Evolutionary conservation across 2,888 invertebrate genomes (phyloP), one percentile per base, ranked within the genome.

Genomic region (Pteria penguin): DNA sequence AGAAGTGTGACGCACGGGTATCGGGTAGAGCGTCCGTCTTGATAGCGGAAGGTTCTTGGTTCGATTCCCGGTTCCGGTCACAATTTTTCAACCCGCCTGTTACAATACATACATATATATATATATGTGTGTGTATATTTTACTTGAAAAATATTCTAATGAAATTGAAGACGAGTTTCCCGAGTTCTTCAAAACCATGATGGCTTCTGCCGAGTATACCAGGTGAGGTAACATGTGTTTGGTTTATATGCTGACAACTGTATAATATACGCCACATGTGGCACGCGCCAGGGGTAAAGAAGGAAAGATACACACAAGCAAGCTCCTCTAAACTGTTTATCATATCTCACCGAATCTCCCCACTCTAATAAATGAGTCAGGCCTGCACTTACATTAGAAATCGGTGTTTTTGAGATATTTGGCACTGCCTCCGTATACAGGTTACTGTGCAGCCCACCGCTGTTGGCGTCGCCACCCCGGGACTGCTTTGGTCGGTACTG

Each of bases 181-280:
- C n/a, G n/a, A n/a, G n/a, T n/a, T n/a, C n/a, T n/a, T n/a, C n/a
- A n/a, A n/a, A n/a, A n/a, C n/a, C n/a, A n/a, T n/a, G n/a, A n/a
- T n/a, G n/a, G n/a, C n/a, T n/a, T n/a, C n/a, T n/a, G n/a, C n/a
- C n/a, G n/a, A n/a, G n/a, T n/a, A n/a, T 24, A 18, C 18, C 57
- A 60, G 60, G 60, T 60, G 18, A 26, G 18, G 27, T 27, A 60
- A 60, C 60, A 60, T 60, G 60, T 60, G 60, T 60, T 27, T 4
- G 57, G 29, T 57, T 31, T 24, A 33, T 57, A 29, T 33, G 52
- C 68, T 68, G 68, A 68, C 68, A 68, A 57, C 68, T 68, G 57
- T 57, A 57, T 68, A 68, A 68, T 68, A 52, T 32, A 57, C 57
- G 26, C 68, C 68, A 68, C 33, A 68, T 57, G 57, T 33, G 31